Evolutionary conservation across 2,888 invertebrate species (phyloP), one percentile per base, ranked within the genome.

Genomic region (Lasioglossum leucozonium): DNA sequence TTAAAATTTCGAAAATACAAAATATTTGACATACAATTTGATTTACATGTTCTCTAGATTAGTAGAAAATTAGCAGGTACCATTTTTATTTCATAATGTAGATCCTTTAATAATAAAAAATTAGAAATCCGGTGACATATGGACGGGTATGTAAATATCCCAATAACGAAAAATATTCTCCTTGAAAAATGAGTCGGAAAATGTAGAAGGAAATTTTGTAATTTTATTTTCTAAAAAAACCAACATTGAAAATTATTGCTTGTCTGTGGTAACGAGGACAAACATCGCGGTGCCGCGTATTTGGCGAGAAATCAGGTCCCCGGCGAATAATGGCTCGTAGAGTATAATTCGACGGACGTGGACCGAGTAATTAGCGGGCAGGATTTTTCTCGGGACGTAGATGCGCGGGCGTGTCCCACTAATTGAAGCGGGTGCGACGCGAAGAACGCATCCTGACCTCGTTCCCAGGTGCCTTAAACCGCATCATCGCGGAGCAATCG

Each of bases 401-500:
- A 4, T 34, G 62, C 4, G 18, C 10, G 30, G 18, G 6, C 34
- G 34, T 65, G 65, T 40, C 22, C 67, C 67, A 34, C 18, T 44
- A 72, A 72, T 72, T 44, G 16, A 72, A 44, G 34, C 67, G 40
- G 44, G 42, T 6, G 18, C 44, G 71, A 26, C 40, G 6, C 18
- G 71, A 44, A 72, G 44, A 72, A 72, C 42, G 71, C 30, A 30
- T 26, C 42, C 71, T 44, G 71, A 72, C 71, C 71, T 72, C 71
- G 71, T 72, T 72, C 26, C 40, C 26, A 30, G 26, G 71, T 30
- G 26, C 44, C 71, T 44, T 44, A 26, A 44, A 44, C 71, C 30
- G 26, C 44, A 72, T 47, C 47, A 34, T 18, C 47, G 47, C 72
- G 11, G 22, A 11, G 47, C 30, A 34, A 72, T 47, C 72, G 72